phyloP scores from a whole-genome alignment of 2,797 vertebrate genomes.

The Diplodus puntazzo region DNA sequence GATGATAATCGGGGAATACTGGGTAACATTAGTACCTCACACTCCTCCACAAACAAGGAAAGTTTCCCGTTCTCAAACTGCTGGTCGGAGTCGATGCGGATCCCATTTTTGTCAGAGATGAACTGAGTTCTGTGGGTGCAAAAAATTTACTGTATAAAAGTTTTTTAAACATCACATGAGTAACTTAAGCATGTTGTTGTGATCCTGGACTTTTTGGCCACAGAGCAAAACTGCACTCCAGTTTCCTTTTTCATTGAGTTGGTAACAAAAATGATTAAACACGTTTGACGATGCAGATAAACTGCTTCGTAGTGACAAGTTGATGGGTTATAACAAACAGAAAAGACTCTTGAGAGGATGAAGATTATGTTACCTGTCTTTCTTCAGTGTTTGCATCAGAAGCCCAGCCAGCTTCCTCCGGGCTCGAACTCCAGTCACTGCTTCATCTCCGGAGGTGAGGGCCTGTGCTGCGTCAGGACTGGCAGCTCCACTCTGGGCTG shows the following conservation, averaged over 20 bases:
- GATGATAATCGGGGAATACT: not conserved
- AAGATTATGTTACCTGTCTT: constrained; percentile 66
- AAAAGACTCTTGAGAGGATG: not conserved
- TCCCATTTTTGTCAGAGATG: constrained; percentile 82
- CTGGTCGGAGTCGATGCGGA: constrained; percentile 79
- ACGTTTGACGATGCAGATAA: not conserved
- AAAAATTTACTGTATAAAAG: not conserved
- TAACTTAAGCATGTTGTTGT: too few relatives aligned
- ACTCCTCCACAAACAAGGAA: constrained; percentile 46
- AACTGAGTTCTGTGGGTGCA: constrained; percentile 80
- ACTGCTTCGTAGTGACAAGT: not conserved
- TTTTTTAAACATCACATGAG: too few relatives aligned
- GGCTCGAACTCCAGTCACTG: constrained; percentile 59
- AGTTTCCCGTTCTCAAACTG: constrained; percentile 74
- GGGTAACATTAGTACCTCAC: constrained; percentile 62
- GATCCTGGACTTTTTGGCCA: too few relatives aligned
- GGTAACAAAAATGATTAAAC: not conserved
- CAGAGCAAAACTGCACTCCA: not conserved
- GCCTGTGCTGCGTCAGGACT: accelerated
- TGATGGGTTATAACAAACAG: not conserved
- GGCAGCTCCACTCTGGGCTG: not conserved
- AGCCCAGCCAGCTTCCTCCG: constrained; percentile 67
- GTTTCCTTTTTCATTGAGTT: too few relatives aligned
- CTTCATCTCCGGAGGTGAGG: constrained; percentile 33
- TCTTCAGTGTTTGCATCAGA: constrained; percentile 67